Evolutionary conservation across 2,113 vertebrate genomes (phyloP).

Genomic region (Kobus ellipsiprymnus): DNA sequence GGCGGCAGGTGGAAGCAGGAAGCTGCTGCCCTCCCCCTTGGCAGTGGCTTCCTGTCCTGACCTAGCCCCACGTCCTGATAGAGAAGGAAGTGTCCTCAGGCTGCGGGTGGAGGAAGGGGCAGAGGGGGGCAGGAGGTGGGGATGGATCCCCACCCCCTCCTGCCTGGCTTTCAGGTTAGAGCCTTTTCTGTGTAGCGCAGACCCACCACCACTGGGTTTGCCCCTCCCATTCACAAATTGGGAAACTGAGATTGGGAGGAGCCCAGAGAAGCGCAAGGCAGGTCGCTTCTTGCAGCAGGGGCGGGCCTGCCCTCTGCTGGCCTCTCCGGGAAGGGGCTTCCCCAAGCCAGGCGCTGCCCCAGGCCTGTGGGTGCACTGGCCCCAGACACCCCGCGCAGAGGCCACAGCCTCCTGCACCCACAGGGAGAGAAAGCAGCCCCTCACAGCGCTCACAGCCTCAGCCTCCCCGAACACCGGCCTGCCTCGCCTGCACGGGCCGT

Average conservation of each 20-base stretch:
- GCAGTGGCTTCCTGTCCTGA: constrained; percentile 18
- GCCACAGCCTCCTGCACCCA: accelerated
- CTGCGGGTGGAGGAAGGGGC: neutral
- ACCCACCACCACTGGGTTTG: neutral
- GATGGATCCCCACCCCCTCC: neutral
- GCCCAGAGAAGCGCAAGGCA: accelerated
- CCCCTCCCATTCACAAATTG: neutral
- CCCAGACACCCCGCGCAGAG: neutral
- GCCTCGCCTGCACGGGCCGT: neutral
- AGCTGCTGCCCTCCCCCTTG: neutral
- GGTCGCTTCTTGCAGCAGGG: neutral
- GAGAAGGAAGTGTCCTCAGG: neutral
- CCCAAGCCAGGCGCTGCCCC: no score
- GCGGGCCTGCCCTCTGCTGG: neutral
- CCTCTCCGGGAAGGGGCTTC: accelerated
- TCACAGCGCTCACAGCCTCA: neutral
- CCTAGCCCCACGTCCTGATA: neutral
- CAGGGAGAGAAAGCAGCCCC: accelerated
- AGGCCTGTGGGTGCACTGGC: accelerated
- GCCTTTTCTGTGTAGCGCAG: neutral
- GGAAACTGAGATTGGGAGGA: neutral
- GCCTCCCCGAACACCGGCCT: neutral
- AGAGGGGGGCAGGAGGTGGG: accelerated
- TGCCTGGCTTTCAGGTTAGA: neutral
- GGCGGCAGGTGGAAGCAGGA: neutral